Evolutionary conservation across 1,140 invertebrate genomes (phyloP).

Genomic region (Acyrthosiphon pisum): DNA sequence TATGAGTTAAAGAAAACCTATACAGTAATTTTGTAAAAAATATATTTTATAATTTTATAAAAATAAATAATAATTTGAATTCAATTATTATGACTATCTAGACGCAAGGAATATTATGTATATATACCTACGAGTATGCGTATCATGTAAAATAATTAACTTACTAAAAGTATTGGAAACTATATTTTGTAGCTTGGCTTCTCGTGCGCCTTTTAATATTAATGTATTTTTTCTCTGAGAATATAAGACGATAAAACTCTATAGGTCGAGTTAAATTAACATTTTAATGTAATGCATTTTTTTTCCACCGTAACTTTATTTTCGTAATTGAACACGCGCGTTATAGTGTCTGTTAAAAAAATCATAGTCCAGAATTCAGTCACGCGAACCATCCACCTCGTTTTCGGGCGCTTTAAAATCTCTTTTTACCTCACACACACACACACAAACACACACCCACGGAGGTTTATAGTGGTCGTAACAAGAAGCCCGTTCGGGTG

Average conservation of each 20-base stretch:
- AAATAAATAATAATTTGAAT: not conserved
- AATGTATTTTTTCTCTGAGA: not conserved
- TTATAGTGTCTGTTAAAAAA: not conserved
- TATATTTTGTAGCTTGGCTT: not conserved
- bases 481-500: not conserved
- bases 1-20: not conserved
- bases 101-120: not conserved
- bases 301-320: not conserved
- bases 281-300: constrained; percentile 19
- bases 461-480: not conserved
- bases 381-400: not conserved
- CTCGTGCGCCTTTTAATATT: not conserved
- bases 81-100: not conserved
- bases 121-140: not conserved
- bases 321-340: not conserved
- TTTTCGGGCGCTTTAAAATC: not conserved
- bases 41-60: not conserved
- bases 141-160: not conserved
- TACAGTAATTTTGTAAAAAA: not conserved
- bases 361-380: not conserved
- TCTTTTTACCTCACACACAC: not conserved
- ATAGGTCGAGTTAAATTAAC: constrained; percentile 11
- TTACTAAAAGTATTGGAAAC: not conserved
- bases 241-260: not conserved
- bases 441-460: too few species aligned